These are phyloP conservation scores for Esox lucius DNA, from an alignment of 2,797 vertebrate genomes.

Conservation along the genomic window DNA sequence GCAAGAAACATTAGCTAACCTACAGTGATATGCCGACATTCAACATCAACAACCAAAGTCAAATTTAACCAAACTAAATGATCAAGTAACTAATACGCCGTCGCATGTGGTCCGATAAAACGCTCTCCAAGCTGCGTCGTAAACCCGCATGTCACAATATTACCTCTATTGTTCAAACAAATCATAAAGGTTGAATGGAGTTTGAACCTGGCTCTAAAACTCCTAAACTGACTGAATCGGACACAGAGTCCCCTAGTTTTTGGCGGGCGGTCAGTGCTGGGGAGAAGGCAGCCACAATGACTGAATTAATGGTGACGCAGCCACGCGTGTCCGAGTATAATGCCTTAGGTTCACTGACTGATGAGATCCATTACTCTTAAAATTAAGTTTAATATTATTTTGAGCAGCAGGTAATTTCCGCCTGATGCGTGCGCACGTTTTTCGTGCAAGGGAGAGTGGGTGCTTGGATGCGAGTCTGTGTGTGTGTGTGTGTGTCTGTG, in stretches of 20 bases:
- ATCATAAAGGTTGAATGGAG: conserved; percentile 15
- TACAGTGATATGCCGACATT: neutral
- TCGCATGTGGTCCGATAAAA: neutral
- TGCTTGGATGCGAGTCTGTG: neutral
- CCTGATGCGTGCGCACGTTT: conserved; percentile 14
- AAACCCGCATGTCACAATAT: neutral
- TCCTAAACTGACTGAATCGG: conserved; percentile 35
- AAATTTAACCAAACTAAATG: conserved; percentile 9
- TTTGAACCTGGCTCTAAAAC: conserved; percentile 33
- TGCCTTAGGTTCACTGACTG: conserved; percentile 74
- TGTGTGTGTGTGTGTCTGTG: conserved; percentile 3
- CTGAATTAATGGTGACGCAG: conserved; percentile 63
- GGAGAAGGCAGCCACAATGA: conserved; percentile 63
- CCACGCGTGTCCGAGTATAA: conserved; percentile 62
- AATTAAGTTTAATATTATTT: conserved; percentile 77
- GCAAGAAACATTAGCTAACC: neutral
- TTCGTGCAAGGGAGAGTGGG: neutral
- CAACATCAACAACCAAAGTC: conserved; percentile 17
- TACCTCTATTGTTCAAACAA: neutral
- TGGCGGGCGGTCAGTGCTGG: conserved; percentile 50
- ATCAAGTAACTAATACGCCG: neutral
- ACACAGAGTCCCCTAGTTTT: conserved; percentile 46
- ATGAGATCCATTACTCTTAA: conserved; percentile 78
- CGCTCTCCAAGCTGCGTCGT: neutral
- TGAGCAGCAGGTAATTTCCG: conserved; percentile 70